A percentile compares a stretch with the other conserved stretches of the same genome.
Conservation (phyloP, 2,797 vertebrate species). For the Neosalanx taihuensis region DNA sequence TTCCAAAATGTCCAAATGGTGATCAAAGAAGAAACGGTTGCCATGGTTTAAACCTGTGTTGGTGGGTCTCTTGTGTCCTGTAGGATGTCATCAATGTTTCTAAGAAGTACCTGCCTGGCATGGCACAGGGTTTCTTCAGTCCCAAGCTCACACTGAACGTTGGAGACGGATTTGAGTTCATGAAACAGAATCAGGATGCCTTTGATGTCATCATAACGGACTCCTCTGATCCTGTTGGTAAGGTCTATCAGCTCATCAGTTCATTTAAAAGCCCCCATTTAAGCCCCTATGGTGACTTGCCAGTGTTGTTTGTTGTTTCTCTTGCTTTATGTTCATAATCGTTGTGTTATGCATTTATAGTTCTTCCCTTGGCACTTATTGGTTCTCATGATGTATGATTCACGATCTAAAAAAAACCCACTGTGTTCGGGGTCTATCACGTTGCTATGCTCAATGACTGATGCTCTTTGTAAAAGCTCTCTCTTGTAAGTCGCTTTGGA, state of each 20-base stretch:
- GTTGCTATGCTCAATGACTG: no score
- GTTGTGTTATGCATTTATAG: no score
- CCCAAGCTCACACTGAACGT: slow-evolving; percentile 91
- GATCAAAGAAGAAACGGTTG: background rate
- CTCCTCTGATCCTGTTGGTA: slow-evolving; percentile 97
- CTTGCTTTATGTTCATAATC: no score
- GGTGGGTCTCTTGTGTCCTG: slow-evolving; percentile 19
- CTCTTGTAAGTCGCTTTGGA: no score
- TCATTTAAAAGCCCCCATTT: no score
- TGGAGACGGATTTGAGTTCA: slow-evolving; percentile 97
- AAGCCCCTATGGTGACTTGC: no score
- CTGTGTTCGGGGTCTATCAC: no score
- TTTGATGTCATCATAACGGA: slow-evolving; percentile 97
- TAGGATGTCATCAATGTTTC: slow-evolving; percentile 96
- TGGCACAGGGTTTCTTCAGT: slow-evolving; percentile 94
- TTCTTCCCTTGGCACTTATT: no score
- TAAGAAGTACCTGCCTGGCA: slow-evolving; percentile 92
- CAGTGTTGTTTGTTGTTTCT: no score
- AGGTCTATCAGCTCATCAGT: slow-evolving; percentile 39
- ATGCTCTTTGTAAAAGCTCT: no score
- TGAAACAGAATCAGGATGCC: slow-evolving; percentile 97
- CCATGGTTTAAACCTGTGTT: background rate
- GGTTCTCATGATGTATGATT: no score
- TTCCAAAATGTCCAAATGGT: background rate
- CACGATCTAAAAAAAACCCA: no score